phyloP scores from a whole-genome alignment of 2,888 invertebrate species.

The Yponomeuta malinellus region DNA sequence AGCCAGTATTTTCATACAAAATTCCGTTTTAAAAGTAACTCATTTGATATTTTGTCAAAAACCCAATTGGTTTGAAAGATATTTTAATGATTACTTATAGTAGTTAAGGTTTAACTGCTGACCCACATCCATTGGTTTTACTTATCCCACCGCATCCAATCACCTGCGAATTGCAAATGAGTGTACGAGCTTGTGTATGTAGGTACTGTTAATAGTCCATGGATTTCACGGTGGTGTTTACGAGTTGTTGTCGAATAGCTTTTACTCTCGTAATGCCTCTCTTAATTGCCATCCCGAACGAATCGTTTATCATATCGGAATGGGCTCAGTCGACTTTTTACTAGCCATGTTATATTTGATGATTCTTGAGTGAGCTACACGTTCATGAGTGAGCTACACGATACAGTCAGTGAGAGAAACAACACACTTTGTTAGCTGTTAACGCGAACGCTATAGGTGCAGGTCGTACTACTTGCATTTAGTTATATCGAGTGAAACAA shows the following conservation, averaged over 20 bases:
- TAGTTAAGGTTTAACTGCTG: constrained; percentile 4
- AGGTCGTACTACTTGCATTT: background rate
- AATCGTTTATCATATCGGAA: constrained; percentile 66
- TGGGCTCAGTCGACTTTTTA: constrained; percentile 23
- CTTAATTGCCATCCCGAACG: constrained; percentile 62
- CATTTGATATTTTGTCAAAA: too few relatives aligned
- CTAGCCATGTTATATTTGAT: constrained; percentile 1
- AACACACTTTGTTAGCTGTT: too few relatives aligned
- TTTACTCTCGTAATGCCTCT: constrained; percentile 37
- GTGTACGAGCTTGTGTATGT: constrained; percentile 28
- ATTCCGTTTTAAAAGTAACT: too few relatives aligned
- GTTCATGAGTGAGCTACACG: background rate
- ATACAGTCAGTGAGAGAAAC: background rate
- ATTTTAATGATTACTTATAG: background rate
- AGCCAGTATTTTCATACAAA: too few relatives aligned
- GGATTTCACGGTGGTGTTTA: constrained; percentile 46
- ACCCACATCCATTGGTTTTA: background rate
- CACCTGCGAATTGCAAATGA: constrained; percentile 3
- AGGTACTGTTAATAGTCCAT: constrained; percentile 47
- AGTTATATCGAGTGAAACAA: background rate
- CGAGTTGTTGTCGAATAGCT: constrained; percentile 34
- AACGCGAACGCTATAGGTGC: too few relatives aligned
- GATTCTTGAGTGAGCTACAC: background rate
- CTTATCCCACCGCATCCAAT: constrained; percentile 6
- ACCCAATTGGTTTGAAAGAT: too few relatives aligned